Evolutionary conservation across 53 echinoderm and acorn worm species (phyloP), one percentile per base, ranked within the genome.

Genomic region (Echinarachnius parma): DNA sequence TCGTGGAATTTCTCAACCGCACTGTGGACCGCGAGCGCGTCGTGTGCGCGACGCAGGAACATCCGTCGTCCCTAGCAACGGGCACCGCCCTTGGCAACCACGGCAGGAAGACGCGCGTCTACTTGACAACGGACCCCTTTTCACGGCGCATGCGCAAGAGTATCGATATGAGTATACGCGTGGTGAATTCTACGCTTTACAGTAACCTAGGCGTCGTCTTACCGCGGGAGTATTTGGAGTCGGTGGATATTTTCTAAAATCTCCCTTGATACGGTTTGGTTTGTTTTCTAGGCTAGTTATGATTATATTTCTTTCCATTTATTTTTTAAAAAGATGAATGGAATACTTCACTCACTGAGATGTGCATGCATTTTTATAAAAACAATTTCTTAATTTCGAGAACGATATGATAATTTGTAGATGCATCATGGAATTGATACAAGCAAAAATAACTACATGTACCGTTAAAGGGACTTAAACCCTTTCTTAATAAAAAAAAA

Each of bases 61-160:
- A 81, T 57, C 89, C 89, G 27, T 84, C 89, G 21, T 89, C 89
- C 21, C 46, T 69, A 50, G 48, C 80, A 25, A 89, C 89, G 16
- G 84, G 89, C 22, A 29, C 77, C n/a, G 53, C 71, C 22, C 84
- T 89, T 13, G 89, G 89, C 1, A 89, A 84, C 75, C 82, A 82
- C 22, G 85, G 81, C 1, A 48, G 74, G 14, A 81, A 86, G 48
- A 86, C 90, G 3, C 66, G 90, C 9, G 81, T 67, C 8, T 86
- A 86, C 34, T 42, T 86, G 1, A 86, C 90, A 0, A 21, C 28
- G 25, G 70, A 69, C 34, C 70, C 70, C 13, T 69, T 69, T 23
- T 33, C 53, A 0, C 1, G 36, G 8, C 20, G 21, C 7, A 69
- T 69, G 70, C 70, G 37, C 5, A 9, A 9, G 10, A 66, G 48